Evolutionary conservation across 1,140 invertebrate genomes (phyloP).

Genomic region (Drosophila sturtevanti): DNA sequence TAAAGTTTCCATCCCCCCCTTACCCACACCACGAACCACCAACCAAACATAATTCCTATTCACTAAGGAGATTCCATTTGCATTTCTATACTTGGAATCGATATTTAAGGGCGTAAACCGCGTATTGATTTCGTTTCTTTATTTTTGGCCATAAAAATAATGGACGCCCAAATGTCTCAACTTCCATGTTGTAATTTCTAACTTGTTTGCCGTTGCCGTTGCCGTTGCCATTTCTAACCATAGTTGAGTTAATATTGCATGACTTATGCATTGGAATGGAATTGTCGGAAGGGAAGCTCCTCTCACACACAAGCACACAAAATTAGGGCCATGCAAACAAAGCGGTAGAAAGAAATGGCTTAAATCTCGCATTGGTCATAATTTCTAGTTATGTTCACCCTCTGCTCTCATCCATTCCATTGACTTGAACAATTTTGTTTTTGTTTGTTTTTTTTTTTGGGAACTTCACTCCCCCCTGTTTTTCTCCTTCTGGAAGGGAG

Average conservation of each 20-base stretch:
- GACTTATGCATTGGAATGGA: conserved; percentile 40
- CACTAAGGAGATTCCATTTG: neutral
- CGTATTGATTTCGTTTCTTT: conserved; percentile 21
- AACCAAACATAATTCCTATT: conserved; percentile 43
- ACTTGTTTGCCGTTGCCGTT: conserved; percentile 35
- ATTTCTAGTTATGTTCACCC: conserved; percentile 65
- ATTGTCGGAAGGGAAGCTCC: neutral
- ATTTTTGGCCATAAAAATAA: conserved; percentile 2
- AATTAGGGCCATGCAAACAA: conserved; percentile 74
- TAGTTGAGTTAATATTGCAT: conserved; percentile 65
- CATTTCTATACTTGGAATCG: conserved; percentile 50
- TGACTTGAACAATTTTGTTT: conserved; percentile 61
- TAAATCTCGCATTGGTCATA: conserved; percentile 79
- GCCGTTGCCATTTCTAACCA: conserved; percentile 7
- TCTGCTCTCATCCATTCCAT: neutral
- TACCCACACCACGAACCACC: too few relatives aligned
- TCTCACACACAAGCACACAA: conserved; percentile 8
- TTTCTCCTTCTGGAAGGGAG: conserved; percentile 6
- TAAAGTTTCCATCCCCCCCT: conserved; percentile 24
- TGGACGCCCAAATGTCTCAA: conserved; percentile 20
- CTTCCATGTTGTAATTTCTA: conserved; percentile 49
- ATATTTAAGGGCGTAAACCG: conserved; percentile 32
- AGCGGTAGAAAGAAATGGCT: conserved; percentile 66
- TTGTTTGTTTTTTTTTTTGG: conserved; percentile 64
- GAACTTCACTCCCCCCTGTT: conserved; percentile 42